Evolutionary conservation across 2,888 invertebrate genomes (phyloP).

Genomic region (Diploptera punctata): DNA sequence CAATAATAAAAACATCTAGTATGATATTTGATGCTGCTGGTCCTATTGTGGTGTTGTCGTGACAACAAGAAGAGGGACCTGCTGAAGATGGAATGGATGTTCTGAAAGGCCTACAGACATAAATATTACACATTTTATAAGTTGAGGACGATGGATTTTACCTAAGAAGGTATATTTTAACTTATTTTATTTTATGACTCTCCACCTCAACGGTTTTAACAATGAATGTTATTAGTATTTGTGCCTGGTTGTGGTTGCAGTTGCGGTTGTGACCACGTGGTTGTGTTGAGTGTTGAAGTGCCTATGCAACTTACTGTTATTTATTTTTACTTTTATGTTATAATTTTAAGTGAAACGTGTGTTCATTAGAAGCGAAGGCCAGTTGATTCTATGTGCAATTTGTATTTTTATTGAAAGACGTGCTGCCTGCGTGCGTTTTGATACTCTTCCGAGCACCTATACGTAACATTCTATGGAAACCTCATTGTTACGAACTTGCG

Average conservation of each 20-base stretch:
- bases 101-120: no score
- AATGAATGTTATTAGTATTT: no score
- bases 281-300: slow-evolving; percentile 22
- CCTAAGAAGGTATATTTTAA: no score
- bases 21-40: no score
- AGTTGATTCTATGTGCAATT: slow-evolving; percentile 34
- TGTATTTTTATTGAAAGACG: slow-evolving; percentile 3
- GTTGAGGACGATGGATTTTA: no score
- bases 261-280: slow-evolving; percentile 16
- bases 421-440: background rate
- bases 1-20: no score
- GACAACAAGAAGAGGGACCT: no score
- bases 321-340: slow-evolving; percentile 14
- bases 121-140: no score
- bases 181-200: no score
- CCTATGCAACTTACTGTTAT: slow-evolving; percentile 18
- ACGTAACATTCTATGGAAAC: slow-evolving; percentile 18
- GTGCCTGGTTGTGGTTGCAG: background rate
- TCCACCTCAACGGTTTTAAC: no score
- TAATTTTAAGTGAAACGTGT: background rate
- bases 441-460: slow-evolving; percentile 2
- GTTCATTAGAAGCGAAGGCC: slow-evolving; percentile 32
- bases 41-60: no score
- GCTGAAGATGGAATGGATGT: no score
- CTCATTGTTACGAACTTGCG: slow-evolving; percentile 14